A percentile compares a stretch with the other conserved stretches of the same genome.
Conservation (phyloP, 1,140 invertebrate genomes). For the Drosophila mauritiana region DNA sequence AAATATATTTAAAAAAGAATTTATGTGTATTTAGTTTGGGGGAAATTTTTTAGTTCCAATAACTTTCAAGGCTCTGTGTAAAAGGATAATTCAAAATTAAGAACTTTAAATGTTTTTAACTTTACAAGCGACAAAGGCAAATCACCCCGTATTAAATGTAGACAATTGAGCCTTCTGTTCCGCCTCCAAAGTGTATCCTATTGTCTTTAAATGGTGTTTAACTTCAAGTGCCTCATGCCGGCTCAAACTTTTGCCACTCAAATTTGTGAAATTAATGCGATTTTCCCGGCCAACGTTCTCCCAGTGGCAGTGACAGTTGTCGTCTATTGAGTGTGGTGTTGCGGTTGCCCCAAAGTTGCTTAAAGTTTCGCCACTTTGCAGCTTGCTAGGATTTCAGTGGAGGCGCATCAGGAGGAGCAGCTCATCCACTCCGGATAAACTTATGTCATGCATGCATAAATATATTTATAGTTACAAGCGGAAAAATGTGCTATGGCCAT, state of each 20-base stretch:
- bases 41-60: too few species aligned
- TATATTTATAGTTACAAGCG: conserved; percentile 76
- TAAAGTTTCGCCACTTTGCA: conserved; percentile 64
- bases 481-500: conserved; percentile 61
- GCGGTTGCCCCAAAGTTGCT: conserved; percentile 61
- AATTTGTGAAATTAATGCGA: conserved; percentile 82
- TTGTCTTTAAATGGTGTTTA: conserved; percentile 80
- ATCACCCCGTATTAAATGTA: conserved; percentile 25
- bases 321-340: conserved; percentile 46
- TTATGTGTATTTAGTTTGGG: too few species aligned
- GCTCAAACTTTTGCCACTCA: conserved; percentile 73
- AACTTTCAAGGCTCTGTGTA: too few species aligned
- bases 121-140: conserved; percentile 10
- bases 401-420: conserved; percentile 12
- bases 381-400: conserved; percentile 38
- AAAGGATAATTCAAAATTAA: neutral
- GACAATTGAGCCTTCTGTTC: conserved; percentile 31
- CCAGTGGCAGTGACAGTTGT: conserved; percentile 62
- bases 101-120: conserved; percentile 13
- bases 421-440: conserved; percentile 68
- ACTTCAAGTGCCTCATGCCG: conserved; percentile 66
- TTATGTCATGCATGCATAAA: conserved; percentile 82
- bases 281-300: conserved; percentile 51
- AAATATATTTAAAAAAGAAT: too few species aligned
- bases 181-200: conserved; percentile 51